These are phyloP conservation scores for Sebastes matsubarae DNA, from an alignment of 2,797 vertebrate genomes.

Conservation along the genomic window DNA sequence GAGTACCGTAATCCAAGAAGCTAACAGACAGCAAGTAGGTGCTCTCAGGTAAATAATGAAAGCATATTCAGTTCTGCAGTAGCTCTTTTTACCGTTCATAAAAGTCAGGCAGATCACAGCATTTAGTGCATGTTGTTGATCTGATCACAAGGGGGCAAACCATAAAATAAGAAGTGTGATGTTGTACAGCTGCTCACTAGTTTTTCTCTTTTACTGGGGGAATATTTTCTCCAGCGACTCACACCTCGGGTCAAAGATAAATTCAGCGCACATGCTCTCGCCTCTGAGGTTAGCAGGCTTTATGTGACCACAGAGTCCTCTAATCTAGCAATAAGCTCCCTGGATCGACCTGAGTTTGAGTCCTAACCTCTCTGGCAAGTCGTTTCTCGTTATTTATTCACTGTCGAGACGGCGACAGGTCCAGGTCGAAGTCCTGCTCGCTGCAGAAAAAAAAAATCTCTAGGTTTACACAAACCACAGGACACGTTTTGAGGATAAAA, in stretches of 20 bases:
- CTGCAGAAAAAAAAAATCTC: constrained; percentile 29
- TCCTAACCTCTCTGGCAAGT: constrained; percentile 45
- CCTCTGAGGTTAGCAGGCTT: constrained; percentile 50
- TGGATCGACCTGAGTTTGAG: constrained; percentile 45
- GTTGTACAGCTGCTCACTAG: not conserved
- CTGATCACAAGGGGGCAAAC: not conserved
- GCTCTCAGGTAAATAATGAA: constrained; percentile 27
- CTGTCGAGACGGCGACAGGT: constrained; percentile 41
- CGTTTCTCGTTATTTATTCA: constrained; percentile 50
- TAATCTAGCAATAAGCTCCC: constrained; percentile 54
- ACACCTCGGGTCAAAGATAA: constrained; percentile 49
- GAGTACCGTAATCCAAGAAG: not conserved
- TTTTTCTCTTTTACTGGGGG: constrained; percentile 1
- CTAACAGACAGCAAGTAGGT: not conserved
- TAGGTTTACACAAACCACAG: constrained; percentile 37
- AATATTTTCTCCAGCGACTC: constrained; percentile 32
- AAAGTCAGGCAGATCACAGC: constrained; percentile 1
- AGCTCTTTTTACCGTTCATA: not conserved
- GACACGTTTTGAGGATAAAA: constrained; percentile 1
- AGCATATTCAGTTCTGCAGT: constrained; percentile 10
- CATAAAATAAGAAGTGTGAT: constrained; percentile 1
- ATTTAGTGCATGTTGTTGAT: constrained; percentile 24
- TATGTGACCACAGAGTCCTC: constrained; percentile 54
- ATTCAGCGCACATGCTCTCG: constrained; percentile 37
- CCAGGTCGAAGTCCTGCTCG: constrained; percentile 38